These are phyloP conservation scores for Spisula subtruncata DNA, from an alignment of 2,888 invertebrate genomes.

Conservation along the genomic window DNA sequence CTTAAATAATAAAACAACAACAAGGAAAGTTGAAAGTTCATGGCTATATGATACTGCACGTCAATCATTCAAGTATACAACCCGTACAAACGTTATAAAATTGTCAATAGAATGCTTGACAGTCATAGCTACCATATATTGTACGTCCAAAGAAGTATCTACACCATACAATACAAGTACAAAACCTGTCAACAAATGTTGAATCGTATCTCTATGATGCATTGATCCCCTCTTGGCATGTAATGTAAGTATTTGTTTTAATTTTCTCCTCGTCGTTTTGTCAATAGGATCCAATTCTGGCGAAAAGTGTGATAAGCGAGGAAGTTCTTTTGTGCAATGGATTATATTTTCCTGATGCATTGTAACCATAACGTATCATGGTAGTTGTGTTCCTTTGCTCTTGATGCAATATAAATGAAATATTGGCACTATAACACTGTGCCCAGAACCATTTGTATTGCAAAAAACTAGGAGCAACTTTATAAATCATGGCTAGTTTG, in stretches of 20 bases:
- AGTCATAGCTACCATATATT: no score
- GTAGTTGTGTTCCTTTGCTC: not conserved
- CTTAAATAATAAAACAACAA: no score
- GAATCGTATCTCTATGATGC: not conserved
- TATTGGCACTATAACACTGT: not conserved
- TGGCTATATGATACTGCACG: no score
- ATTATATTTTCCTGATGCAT: slow-evolving; percentile 9
- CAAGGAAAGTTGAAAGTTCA: no score
- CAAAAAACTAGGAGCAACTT: not conserved
- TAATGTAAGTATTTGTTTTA: slow-evolving; percentile 1
- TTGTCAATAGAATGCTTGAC: no score
- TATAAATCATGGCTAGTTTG: not conserved
- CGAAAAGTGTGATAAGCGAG: not conserved
- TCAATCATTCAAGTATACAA: no score
- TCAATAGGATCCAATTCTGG: not conserved
- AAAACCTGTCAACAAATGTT: no score
- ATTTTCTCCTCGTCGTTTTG: not conserved
- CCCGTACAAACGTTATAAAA: no score
- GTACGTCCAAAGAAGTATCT: no score
- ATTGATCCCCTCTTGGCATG: not conserved
- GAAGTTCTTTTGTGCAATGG: not conserved
- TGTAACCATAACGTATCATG: not conserved
- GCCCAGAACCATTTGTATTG: not conserved
- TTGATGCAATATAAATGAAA: no score
- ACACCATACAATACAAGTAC: no score